phyloP scores from a whole-genome alignment of 2,113 vertebrate species.

The Sturnus vulgaris region DNA sequence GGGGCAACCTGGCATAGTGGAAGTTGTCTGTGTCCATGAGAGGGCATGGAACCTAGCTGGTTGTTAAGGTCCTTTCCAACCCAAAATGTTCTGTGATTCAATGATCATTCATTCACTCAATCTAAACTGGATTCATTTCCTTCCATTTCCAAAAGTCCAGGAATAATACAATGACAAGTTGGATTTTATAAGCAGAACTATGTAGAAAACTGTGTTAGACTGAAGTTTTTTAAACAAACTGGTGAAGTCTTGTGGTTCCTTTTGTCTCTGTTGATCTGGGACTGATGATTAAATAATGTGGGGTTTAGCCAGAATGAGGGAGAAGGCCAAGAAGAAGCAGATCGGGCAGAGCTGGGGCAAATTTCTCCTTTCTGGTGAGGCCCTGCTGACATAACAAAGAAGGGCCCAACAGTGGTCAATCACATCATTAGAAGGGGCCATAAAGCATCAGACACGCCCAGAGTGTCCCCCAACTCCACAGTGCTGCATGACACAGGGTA shows the following conservation, averaged over 20 bases:
- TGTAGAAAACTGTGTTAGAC: no score
- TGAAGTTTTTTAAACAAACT: background rate
- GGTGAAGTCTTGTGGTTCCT: rapidly evolving
- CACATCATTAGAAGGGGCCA: no score
- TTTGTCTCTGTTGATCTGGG: no score
- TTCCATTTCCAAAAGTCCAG: background rate
- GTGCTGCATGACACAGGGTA: no score
- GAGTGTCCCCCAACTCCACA: background rate
- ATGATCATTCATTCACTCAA: background rate
- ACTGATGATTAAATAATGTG: background rate
- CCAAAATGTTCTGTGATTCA: background rate
- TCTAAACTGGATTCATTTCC: background rate
- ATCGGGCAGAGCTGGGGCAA: no score
- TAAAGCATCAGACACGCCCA: no score
- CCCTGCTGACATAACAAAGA: no score
- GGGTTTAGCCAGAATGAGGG: background rate
- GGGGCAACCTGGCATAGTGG: no score
- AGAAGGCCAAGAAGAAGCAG: no score
- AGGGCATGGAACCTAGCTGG: background rate
- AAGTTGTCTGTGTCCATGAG: background rate
- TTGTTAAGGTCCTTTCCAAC: background rate
- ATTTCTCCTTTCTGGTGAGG: background rate
- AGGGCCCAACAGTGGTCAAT: no score
- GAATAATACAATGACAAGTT: background rate
- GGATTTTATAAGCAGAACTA: rapidly evolving